Evolutionary conservation across 2,888 invertebrate genomes (phyloP).

Genomic region (Xestia rhomboidea): DNA sequence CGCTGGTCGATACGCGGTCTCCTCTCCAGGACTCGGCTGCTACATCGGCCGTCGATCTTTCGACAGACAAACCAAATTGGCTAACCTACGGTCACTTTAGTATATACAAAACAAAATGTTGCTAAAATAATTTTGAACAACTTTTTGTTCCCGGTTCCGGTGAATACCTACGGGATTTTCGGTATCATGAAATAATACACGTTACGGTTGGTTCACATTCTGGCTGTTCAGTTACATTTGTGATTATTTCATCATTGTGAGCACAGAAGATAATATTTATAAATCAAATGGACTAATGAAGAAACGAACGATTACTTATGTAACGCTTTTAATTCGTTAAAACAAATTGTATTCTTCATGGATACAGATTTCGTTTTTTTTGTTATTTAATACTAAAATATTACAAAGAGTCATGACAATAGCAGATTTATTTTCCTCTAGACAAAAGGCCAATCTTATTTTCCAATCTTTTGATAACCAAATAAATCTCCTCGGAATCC

Average conservation of each 20-base stretch:
- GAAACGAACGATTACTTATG: neutral
- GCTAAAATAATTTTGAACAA: neutral
- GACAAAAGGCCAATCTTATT: neutral
- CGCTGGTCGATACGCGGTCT: neutral
- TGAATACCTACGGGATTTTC: neutral
- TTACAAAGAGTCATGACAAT: neutral
- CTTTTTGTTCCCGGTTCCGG: neutral
- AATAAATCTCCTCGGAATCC: neutral
- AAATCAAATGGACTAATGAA: neutral
- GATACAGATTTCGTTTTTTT: neutral
- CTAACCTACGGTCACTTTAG: neutral
- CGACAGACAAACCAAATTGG: neutral
- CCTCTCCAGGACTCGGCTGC: neutral
- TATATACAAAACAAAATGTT: neutral
- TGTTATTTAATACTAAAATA: neutral
- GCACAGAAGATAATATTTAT: neutral
- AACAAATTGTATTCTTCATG: neutral
- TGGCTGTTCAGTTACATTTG: neutral
- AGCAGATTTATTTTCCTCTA: neutral
- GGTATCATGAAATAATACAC: neutral
- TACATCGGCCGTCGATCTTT: neutral
- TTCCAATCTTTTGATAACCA: neutral
- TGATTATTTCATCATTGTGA: neutral
- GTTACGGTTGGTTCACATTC: neutral
- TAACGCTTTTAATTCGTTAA: neutral